These are phyloP conservation scores for Hycleus cichorii DNA, from an alignment of 1,140 invertebrate species.

Conservation along the genomic window DNA sequence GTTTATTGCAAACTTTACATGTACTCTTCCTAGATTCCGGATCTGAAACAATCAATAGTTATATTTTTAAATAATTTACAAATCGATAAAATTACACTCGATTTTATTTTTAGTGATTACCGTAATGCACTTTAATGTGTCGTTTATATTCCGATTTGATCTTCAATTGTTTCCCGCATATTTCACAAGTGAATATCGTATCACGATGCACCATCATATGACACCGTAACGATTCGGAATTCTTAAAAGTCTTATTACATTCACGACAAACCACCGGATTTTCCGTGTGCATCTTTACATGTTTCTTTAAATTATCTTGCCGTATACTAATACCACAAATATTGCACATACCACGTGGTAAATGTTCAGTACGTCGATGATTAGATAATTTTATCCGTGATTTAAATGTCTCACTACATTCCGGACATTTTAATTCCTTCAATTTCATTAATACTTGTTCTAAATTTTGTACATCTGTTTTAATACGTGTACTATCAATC, in stretches of 20 bases:
- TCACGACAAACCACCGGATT: conserved; percentile 22
- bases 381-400: conserved; percentile 27
- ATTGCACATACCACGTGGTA: conserved; percentile 27
- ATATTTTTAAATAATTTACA: too few species aligned
- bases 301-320: conserved; percentile 29
- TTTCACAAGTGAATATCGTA: conserved; percentile 25
- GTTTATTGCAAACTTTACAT: conserved; percentile 28
- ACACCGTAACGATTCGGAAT: conserved; percentile 27
- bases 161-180: conserved; percentile 28
- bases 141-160: conserved; percentile 26
- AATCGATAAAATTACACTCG: too few species aligned
- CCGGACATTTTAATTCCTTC: conserved; percentile 19
- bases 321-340: conserved; percentile 29
- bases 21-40: conserved; percentile 26
- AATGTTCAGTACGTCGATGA: conserved; percentile 28
- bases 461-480: too few species aligned
- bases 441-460: conserved; percentile 16
- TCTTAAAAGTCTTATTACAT: conserved; percentile 29
- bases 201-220: conserved; percentile 26
- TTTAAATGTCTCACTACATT: conserved; percentile 25
- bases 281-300: conserved; percentile 27
- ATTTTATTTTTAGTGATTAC: conserved; percentile 2
- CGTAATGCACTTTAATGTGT: conserved; percentile 26
- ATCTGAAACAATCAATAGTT: conserved; percentile 18
- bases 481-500: too few species aligned